A percentile compares a stretch with the other conserved stretches of the same genome.
These are phyloP conservation scores for Heliocidaris erythrogramma DNA, from an alignment of 35 echinoderm and acorn worm genomes.

Conservation along the genomic window DNA sequence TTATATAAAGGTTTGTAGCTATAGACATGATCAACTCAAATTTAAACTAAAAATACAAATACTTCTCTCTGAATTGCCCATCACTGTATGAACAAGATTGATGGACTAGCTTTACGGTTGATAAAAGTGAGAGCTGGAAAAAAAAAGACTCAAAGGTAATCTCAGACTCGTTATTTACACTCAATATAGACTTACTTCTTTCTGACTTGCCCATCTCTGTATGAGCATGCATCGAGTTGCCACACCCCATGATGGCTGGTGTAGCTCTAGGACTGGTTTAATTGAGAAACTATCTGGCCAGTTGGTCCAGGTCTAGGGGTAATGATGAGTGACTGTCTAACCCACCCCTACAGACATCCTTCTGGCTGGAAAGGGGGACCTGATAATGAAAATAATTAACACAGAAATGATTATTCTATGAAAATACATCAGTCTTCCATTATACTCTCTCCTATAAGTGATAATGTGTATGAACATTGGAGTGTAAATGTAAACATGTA, in stretches of 20 bases:
- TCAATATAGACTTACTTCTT: slow-evolving; percentile 54
- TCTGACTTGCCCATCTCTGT: slow-evolving; percentile 83
- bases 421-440: too few species aligned
- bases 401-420: neutral
- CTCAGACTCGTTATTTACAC: too few species aligned
- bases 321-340: neutral
- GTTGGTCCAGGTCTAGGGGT: neutral
- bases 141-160: too few species aligned
- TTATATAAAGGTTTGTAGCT: too few species aligned
- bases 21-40: too few species aligned
- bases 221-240: slow-evolving; percentile 64
- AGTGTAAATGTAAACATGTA: too few species aligned
- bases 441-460: too few species aligned
- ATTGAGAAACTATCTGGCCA: neutral
- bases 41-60: neutral
- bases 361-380: neutral
- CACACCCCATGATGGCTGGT: slow-evolving; percentile 67
- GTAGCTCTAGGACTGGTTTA: neutral
- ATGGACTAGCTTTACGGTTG: too few species aligned
- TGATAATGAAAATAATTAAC: neutral
- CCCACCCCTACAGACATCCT: neutral
- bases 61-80: slow-evolving; percentile 84
- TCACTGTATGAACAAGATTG: slow-evolving; percentile 51
- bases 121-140: too few species aligned
- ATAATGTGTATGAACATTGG: too few species aligned